Evolutionary conservation across 2,888 invertebrate genomes (phyloP).

Genomic region (Cephus sareptanus): DNA sequence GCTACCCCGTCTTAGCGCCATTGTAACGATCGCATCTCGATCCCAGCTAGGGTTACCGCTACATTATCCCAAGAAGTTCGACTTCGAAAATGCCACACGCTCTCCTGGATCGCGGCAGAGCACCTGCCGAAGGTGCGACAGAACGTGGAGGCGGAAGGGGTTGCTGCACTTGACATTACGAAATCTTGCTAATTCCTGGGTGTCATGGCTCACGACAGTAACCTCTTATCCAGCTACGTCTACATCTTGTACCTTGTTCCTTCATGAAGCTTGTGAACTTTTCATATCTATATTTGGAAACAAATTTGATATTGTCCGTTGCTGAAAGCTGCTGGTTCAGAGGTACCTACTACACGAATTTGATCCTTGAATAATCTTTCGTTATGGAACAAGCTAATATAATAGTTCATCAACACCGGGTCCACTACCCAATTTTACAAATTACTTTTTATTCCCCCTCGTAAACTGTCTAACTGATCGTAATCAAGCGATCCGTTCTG

Average conservation of each 20-base stretch:
- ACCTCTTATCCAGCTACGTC: background rate
- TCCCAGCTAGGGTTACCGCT: conserved; percentile 26
- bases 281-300: no score
- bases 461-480: conserved; percentile 24
- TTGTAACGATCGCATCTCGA: conserved; percentile 3
- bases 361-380: background rate
- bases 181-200: background rate
- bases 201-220: background rate
- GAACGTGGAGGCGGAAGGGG: background rate
- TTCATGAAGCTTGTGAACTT: no score
- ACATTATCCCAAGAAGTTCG: conserved; percentile 28
- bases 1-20: conserved; percentile 7
- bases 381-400: background rate
- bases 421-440: conserved; percentile 30
- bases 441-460: conserved; percentile 35
- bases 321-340: background rate
- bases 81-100: background rate
- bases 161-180: background rate
- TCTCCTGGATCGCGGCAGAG: conserved; percentile 15
- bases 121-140: conserved; percentile 1
- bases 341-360: background rate
- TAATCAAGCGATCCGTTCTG: conserved; percentile 37
- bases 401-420: conserved; percentile 20
- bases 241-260: conserved; percentile 1
- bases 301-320: background rate